Evolutionary conservation across 2,888 invertebrate genomes (phyloP).

Genomic region (Deilephila elpenor): DNA sequence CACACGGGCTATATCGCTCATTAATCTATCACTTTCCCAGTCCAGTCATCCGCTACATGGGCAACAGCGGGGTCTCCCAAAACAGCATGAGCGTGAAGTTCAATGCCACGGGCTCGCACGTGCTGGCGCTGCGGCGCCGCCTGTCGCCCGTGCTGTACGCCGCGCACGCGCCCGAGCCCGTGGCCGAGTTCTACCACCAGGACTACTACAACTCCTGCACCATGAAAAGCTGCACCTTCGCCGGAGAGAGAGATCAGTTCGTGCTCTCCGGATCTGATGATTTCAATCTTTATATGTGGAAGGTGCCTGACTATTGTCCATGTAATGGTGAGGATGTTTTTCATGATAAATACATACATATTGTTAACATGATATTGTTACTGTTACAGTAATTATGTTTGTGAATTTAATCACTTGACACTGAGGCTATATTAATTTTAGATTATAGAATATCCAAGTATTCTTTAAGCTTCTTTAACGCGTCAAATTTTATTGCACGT

Average conservation of each 20-base stretch:
- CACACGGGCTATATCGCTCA: too few relatives aligned
- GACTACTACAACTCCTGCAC: slow-evolving; percentile 98
- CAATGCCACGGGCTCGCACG: slow-evolving; percentile 89
- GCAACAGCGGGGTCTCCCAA: slow-evolving; percentile 85
- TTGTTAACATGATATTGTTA: neutral
- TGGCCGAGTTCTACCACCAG: slow-evolving; percentile 95
- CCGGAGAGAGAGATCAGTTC: slow-evolving; percentile 94
- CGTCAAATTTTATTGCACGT: too few relatives aligned
- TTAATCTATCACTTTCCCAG: slow-evolving; percentile 65
- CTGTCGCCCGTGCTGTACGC: slow-evolving; percentile 93
- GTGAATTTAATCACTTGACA: neutral
- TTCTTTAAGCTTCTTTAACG: too few relatives aligned
- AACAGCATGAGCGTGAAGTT: slow-evolving; percentile 97
- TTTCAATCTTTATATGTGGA: slow-evolving; percentile 98
- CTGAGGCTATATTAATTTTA: neutral
- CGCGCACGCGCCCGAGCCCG: slow-evolving; percentile 87
- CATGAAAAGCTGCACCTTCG: slow-evolving; percentile 98
- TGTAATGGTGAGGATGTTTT: slow-evolving; percentile 61
- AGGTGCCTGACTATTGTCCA: slow-evolving; percentile 88
- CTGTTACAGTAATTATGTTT: neutral
- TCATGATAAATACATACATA: neutral
- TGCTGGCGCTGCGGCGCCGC: slow-evolving; percentile 93
- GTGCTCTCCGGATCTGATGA: slow-evolving; percentile 97
- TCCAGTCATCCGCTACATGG: slow-evolving; percentile 88
- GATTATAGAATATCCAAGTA: too few relatives aligned